phyloP scores from a whole-genome alignment of 2,113 vertebrate species.

The Sceloporus undulatus region DNA sequence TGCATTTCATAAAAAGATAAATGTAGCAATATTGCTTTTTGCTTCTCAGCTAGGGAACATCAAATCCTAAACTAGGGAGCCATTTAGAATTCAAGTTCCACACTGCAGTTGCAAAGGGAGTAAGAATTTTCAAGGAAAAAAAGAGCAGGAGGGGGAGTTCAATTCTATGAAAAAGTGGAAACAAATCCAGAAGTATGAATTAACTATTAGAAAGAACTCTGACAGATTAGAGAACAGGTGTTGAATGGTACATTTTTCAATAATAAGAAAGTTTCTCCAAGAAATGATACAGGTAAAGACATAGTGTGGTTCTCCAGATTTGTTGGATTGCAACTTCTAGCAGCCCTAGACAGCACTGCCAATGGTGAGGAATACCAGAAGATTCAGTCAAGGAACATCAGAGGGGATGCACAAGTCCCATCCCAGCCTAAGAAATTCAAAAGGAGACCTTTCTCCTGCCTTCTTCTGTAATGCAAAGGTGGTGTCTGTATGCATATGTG shows the following conservation, averaged over 20 bases:
- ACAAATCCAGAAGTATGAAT: conserved; percentile 60
- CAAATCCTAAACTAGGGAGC: conserved; percentile 73
- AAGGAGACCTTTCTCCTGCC: neutral
- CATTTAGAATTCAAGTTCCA: conserved; percentile 73
- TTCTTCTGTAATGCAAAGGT: neutral
- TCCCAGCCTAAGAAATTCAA: neutral
- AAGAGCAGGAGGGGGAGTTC: conserved; percentile 54
- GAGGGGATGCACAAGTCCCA: no score
- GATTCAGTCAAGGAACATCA: no score
- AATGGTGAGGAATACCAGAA: no score
- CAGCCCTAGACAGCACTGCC: no score
- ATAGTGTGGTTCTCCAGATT: no score
- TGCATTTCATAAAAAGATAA: conserved; percentile 78
- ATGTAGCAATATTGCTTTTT: conserved; percentile 75
- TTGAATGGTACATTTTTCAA: conserved; percentile 7
- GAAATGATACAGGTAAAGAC: neutral
- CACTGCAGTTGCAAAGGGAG: conserved; percentile 66
- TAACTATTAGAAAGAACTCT: conserved; percentile 49
- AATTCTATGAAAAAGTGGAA: conserved; percentile 63
- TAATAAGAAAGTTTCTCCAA: conserved; percentile 15
- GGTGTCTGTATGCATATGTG: neutral
- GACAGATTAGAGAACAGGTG: conserved; percentile 33
- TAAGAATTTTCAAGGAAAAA: conserved; percentile 68
- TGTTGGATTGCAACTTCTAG: no score
- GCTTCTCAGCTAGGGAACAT: conserved; percentile 69